Conservation (phyloP, 92 coral and sea anemone genomes). For the Metridium senile region DNA sequence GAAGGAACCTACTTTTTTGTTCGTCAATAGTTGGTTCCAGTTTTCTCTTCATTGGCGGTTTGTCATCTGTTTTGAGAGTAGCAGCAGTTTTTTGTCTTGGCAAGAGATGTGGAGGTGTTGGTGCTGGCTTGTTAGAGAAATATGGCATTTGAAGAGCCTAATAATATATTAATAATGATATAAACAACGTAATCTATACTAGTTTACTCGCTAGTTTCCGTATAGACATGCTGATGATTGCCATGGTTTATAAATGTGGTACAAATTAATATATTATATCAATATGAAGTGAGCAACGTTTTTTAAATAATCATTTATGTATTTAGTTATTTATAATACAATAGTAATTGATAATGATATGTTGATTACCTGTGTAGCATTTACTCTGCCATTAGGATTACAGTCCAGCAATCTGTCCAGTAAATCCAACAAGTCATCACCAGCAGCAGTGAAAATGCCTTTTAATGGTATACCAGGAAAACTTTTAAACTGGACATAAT, state of each 20-base stretch:
- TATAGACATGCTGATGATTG: background rate
- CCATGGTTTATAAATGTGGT: no score
- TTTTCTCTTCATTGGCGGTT: constrained; percentile 78
- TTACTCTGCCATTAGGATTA: constrained; percentile 92
- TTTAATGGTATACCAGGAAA: constrained; percentile 95
- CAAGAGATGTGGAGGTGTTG: constrained; percentile 80
- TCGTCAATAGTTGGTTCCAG: constrained; percentile 45
- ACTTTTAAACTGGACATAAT: constrained; percentile 92
- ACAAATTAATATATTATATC: no score
- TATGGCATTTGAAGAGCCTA: constrained; percentile 98
- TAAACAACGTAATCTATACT: no score
- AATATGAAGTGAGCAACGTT: no score
- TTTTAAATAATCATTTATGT: no score
- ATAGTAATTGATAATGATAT: no score
- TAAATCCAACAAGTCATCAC: constrained; percentile 91
- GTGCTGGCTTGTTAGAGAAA: constrained; percentile 93
- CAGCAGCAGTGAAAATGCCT: constrained; percentile 94
- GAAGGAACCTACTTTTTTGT: constrained; percentile 47
- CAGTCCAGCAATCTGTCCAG: constrained; percentile 88
- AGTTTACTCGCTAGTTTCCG: no score
- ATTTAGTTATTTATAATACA: no score
- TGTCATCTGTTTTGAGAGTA: constrained; percentile 59
- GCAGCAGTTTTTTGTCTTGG: constrained; percentile 74
- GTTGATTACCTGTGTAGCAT: constrained; percentile 93
- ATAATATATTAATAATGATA: background rate